Percentiles rank a stretch among this genome's conserved stretches.
These are phyloP conservation scores for Petromus typicus DNA, from an alignment of 2,113 vertebrate genomes.

Conservation along the genomic window DNA sequence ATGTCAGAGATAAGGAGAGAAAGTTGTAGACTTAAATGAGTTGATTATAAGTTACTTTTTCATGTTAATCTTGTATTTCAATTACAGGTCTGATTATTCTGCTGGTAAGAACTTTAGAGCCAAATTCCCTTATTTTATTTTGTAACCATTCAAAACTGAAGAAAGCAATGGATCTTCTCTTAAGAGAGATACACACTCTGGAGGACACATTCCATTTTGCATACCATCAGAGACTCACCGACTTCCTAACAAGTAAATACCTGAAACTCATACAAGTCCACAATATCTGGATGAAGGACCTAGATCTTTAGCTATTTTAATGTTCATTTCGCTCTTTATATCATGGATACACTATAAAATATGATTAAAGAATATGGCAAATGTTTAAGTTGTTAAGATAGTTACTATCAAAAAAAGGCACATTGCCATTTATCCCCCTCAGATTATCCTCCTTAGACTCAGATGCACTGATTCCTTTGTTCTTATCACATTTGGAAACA, in stretches of 20 bases:
- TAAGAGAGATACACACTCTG: neutral
- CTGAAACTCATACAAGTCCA: neutral
- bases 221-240: neutral
- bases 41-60: neutral
- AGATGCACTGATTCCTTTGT: neutral
- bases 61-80: neutral
- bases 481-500: neutral
- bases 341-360: accelerated
- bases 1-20: neutral
- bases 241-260: neutral
- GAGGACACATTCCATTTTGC: neutral
- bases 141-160: constrained; percentile 5
- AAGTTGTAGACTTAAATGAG: neutral
- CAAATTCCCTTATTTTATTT: neutral
- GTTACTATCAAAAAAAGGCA: neutral
- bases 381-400: neutral
- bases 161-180: neutral
- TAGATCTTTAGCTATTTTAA: neutral
- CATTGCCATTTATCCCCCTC: neutral
- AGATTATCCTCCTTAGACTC: neutral
- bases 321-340: neutral
- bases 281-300: neutral
- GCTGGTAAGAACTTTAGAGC: neutral
- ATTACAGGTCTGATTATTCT: neutral
- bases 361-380: neutral